Conservation (phyloP, 2,888 invertebrate genomes). For the Xestoiulus laeticollis region DNA sequence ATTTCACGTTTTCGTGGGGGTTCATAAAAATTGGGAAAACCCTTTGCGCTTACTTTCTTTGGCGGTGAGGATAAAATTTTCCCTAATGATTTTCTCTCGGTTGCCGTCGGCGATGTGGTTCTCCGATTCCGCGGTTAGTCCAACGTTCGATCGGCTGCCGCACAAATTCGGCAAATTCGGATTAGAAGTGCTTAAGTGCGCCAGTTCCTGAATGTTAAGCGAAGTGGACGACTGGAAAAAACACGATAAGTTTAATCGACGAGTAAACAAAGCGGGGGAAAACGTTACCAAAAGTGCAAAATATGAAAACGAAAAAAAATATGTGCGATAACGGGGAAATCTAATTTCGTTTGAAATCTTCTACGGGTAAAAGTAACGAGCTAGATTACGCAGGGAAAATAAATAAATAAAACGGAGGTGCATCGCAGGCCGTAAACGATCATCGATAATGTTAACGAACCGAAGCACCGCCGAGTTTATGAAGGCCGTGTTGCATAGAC, state of each 20-base stretch:
- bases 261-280: background rate
- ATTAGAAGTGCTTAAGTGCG: constrained; percentile 63
- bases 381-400: background rate
- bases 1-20: too few species aligned
- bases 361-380: background rate
- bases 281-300: background rate
- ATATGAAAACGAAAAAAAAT: background rate
- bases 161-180: constrained; percentile 62
- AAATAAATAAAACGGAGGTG: background rate
- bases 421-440: background rate
- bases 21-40: too few species aligned
- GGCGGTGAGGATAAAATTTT: constrained; percentile 75
- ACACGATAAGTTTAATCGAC: background rate
- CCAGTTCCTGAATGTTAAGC: constrained; percentile 55
- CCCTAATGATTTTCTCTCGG: constrained; percentile 67
- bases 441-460: constrained; percentile 38
- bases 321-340: too few species aligned
- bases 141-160: background rate
- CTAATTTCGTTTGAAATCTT: too few species aligned
- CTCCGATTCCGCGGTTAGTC: background rate
- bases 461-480: constrained; percentile 46
- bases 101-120: constrained; percentile 55
- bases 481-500: constrained; percentile 50
- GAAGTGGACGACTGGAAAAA: constrained; percentile 40
- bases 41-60: constrained; percentile 70